A percentile compares a stretch with the other conserved stretches of the same genome.
phyloP scores from a whole-genome alignment of 2,113 vertebrate species.

The Psilopsiagon aurifrons region DNA sequence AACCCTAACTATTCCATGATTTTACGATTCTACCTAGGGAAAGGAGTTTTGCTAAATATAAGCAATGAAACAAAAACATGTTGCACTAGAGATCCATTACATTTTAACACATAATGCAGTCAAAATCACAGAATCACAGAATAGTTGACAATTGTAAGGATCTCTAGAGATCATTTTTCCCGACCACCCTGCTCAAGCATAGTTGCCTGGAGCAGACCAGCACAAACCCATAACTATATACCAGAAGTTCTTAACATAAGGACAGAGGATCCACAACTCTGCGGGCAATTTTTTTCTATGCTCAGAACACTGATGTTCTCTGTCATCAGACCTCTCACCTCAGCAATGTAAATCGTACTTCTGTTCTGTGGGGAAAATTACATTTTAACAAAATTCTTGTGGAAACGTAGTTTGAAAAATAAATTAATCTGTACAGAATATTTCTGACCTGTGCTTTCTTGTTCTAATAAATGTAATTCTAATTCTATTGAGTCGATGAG shows the following conservation, averaged over 20 bases:
- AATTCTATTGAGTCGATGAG: background rate
- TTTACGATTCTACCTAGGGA: background rate
- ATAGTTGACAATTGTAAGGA: background rate
- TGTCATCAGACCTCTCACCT: background rate
- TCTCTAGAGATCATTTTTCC: background rate
- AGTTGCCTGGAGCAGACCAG: background rate
- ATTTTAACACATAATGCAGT: background rate
- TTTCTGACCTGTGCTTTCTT: background rate
- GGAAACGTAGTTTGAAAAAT: background rate
- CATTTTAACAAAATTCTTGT: background rate
- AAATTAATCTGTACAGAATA: background rate
- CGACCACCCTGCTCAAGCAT: background rate
- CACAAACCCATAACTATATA: background rate
- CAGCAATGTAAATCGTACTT: background rate
- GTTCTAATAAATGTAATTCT: background rate
- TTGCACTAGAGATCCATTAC: background rate
- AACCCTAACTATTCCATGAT: too few species aligned
- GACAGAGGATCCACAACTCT: too few species aligned
- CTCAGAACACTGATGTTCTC: background rate
- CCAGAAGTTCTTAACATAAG: fast-evolving
- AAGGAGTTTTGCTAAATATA: background rate
- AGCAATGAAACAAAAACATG: background rate
- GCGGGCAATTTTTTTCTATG: fast-evolving
- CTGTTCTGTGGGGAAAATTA: background rate
- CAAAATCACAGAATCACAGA: background rate